phyloP scores from a whole-genome alignment of 2,888 invertebrate genomes.

The Dasypolia templi region DNA sequence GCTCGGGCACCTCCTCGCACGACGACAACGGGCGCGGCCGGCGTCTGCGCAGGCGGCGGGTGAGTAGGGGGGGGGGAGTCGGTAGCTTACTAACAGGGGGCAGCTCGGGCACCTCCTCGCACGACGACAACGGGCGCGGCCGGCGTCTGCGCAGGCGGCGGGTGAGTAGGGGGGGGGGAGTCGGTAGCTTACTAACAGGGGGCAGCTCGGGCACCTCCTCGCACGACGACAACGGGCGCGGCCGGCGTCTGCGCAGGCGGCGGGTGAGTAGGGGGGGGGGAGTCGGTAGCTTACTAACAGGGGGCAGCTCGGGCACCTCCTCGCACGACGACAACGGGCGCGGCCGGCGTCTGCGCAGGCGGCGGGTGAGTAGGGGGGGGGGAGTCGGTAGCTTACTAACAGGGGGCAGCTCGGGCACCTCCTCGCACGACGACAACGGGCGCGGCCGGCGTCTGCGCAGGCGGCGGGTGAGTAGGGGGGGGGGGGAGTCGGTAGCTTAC shows the following conservation, averaged over 20 bases:
- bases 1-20: slow-evolving; percentile 75
- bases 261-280: slow-evolving; percentile 61
- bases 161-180: slow-evolving; percentile 53
- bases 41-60: slow-evolving; percentile 70
- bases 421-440: slow-evolving; percentile 70
- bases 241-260: too few species aligned
- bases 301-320: slow-evolving; percentile 76
- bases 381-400: background rate
- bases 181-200: slow-evolving; percentile 52
- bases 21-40: slow-evolving; percentile 67
- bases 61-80: slow-evolving; percentile 35
- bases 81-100: slow-evolving; percentile 58
- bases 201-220: slow-evolving; percentile 76
- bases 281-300: slow-evolving; percentile 38
- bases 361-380: slow-evolving; percentile 64
- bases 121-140: slow-evolving; percentile 66
- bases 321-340: slow-evolving; percentile 69
- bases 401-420: slow-evolving; percentile 76
- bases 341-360: too few species aligned
- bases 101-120: slow-evolving; percentile 76
- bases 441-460: too few species aligned
- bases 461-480: slow-evolving; percentile 64
- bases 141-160: too few species aligned
- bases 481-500: background rate
- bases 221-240: slow-evolving; percentile 67